phyloP scores from a whole-genome alignment of 2,888 invertebrate genomes.

The Eustalomyia histrio region DNA sequence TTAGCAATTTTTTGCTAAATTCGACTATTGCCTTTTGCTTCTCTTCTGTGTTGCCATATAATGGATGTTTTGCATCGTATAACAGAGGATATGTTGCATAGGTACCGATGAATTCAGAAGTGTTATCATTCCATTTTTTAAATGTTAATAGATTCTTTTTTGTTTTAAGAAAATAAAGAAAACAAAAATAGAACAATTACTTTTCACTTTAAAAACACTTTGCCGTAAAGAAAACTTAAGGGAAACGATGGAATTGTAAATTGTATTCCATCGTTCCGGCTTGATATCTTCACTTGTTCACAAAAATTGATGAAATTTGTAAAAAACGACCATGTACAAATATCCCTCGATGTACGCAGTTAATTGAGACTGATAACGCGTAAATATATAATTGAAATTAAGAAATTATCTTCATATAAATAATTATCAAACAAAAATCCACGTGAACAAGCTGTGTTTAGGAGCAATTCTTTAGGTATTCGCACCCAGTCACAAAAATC shows the following conservation, averaged over 20 bases:
- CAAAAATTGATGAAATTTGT: not conserved
- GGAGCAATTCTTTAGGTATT: too few relatives aligned
- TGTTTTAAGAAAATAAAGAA: constrained; percentile 57
- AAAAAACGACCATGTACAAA: not conserved
- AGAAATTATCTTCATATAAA: too few relatives aligned
- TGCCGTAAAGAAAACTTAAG: constrained; percentile 43
- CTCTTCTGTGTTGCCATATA: constrained; percentile 68
- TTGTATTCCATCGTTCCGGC: constrained; percentile 40
- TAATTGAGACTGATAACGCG: too few relatives aligned
- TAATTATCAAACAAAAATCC: too few relatives aligned
- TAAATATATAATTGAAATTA: too few relatives aligned
- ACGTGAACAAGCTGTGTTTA: too few relatives aligned
- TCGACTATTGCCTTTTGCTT: constrained; percentile 70
- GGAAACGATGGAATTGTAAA: not conserved
- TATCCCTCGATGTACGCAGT: not conserved
- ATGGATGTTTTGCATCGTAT: constrained; percentile 69
- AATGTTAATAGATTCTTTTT: constrained; percentile 61
- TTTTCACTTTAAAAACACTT: constrained; percentile 46
- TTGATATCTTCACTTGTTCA: not conserved
- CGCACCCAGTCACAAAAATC: too few relatives aligned
- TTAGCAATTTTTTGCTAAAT: constrained; percentile 67
- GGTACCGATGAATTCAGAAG: constrained; percentile 70
- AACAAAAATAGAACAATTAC: constrained; percentile 55
- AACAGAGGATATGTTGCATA: constrained; percentile 71
- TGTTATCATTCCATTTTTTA: constrained; percentile 63